Evolutionary conservation across 2,113 vertebrate genomes (phyloP).

Genomic region (Alouatta palliata): DNA sequence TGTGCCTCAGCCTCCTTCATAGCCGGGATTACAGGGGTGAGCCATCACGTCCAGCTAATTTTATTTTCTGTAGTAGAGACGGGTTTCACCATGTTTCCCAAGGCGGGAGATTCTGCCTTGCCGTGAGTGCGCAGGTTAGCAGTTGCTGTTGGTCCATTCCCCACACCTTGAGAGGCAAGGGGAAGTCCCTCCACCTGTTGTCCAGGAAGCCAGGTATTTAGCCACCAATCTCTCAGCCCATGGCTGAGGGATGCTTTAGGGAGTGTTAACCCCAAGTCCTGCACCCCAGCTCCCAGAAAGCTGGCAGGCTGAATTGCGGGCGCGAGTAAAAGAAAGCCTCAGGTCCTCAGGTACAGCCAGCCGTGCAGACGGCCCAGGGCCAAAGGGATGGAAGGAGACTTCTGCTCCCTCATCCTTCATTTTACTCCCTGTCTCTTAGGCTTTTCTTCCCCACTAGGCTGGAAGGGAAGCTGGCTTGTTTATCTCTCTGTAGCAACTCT

Average conservation of each 20-base stretch:
- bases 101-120: not conserved
- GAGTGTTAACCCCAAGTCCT: not conserved
- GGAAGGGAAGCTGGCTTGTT: not conserved
- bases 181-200: no score
- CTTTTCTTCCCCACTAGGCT: not conserved
- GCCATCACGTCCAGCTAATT: no score
- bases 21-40: no score
- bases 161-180: not conserved
- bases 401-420: not conserved
- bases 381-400: not conserved
- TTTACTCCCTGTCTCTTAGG: not conserved
- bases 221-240: not conserved
- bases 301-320: not conserved
- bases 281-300: not conserved
- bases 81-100: no score
- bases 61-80: no score
- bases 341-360: rapidly evolving
- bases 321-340: no score
- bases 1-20: no score
- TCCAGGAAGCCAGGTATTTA: not conserved
- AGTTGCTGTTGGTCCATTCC: not conserved
- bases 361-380: rapidly evolving
- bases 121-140: rapidly evolving
- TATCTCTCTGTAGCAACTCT: not conserved
- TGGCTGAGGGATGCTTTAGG: rapidly evolving